phyloP scores from a whole-genome alignment of 2,113 vertebrate species.

The Aegotheles bennettii region DNA sequence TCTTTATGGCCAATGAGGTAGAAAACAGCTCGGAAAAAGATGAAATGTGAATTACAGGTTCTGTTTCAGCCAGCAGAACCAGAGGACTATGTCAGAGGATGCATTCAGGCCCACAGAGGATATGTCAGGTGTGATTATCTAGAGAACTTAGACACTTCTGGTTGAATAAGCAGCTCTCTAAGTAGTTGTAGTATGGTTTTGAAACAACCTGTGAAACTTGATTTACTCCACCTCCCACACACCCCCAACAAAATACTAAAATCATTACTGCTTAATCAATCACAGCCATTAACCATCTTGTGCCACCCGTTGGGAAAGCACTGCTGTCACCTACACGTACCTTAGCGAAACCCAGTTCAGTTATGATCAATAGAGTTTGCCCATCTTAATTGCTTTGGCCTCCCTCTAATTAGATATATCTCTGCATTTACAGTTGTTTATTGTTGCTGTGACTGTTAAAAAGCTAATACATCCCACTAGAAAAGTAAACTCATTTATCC shows the following conservation, averaged over 20 bases:
- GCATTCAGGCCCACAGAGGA: not conserved
- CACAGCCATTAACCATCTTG: not conserved
- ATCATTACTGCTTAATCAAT: not conserved
- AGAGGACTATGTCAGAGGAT: not conserved
- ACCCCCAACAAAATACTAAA: not conserved
- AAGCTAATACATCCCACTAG: not conserved
- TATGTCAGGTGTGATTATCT: rapidly evolving
- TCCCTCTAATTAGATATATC: not conserved
- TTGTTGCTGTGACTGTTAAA: not conserved
- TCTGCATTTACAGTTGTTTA: not conserved
- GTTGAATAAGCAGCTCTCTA: not conserved
- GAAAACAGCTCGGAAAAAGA: not conserved
- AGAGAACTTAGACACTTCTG: not conserved
- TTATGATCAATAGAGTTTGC: not conserved
- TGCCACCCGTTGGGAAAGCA: not conserved
- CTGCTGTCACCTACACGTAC: not conserved
- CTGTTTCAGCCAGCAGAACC: not conserved
- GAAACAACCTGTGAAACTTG: not conserved
- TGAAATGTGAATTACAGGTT: not conserved
- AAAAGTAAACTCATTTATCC: not conserved
- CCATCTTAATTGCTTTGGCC: not conserved
- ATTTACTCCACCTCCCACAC: not conserved
- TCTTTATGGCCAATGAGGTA: not conserved
- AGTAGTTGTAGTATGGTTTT: not conserved
- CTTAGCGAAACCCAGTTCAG: not conserved